Evolutionary conservation across 1,140 invertebrate genomes (phyloP), one percentile per base, ranked within the genome.

Genomic region (Orius laevigatus): DNA sequence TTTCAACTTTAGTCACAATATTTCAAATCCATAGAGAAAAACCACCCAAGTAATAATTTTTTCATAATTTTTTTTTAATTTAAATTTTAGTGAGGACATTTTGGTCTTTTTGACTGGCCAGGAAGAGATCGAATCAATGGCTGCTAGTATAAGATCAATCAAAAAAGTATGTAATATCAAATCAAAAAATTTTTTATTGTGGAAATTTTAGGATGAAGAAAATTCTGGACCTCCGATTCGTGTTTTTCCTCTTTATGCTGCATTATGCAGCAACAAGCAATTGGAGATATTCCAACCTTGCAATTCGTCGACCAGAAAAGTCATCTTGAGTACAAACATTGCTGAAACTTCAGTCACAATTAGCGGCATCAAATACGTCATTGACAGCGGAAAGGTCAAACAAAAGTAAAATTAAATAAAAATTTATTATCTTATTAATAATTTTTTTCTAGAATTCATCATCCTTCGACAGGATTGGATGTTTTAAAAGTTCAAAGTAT

Each of bases 261-360:
- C 87, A 18, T 62, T 93, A 48, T 76, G 84, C 2, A 72, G 78
- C 12, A 66, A 72, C 15, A 76, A 81, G 56, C 88, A 93, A 65
- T 61, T 87, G 53, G 75, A 79, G 57, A 85, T 82, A 9, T 89
- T 92, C 60, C 67, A 74, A 52, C 67, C 75, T 5, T 70, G 77
- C 2, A 69, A 76, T 10, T 57, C 64, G 10, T 80, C 76, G 46
- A 71, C 70, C 16, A 67, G 94, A 33, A 96, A 96, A 69, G 78
- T 98, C 11, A 79, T 99, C 53, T 66, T 98, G 42, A 78, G 90
- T n/a, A 99, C 95, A 16, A 99, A 98, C 64, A 88, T 98, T 52
- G 95, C 95, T 3, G 95, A 96, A 68, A 94, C 92, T 1, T 95
- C 91, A 5, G 74, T 99, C 2, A 99, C 95, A 0, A 97, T 99